These are phyloP conservation scores for Mesaphorura yosii DNA, from an alignment of 1,140 invertebrate species.

Conservation along the genomic window DNA sequence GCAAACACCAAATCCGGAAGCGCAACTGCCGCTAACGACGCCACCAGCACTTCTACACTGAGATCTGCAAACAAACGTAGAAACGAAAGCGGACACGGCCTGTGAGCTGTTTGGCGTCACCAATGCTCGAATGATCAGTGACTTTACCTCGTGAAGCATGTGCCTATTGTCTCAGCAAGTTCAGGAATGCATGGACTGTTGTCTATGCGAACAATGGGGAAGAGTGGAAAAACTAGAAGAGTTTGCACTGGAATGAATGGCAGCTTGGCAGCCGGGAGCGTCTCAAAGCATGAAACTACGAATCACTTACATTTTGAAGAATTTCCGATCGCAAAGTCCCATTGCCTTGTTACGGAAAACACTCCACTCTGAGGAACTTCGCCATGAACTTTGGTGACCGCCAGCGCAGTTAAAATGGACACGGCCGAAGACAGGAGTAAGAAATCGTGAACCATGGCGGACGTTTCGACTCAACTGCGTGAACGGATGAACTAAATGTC, in stretches of 20 bases:
- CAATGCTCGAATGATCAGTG: background rate
- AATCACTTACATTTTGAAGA: background rate
- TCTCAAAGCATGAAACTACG: background rate
- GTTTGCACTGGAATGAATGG: background rate
- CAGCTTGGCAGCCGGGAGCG: too few relatives aligned
- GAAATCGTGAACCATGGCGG: too few relatives aligned
- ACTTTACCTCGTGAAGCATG: constrained; percentile 26
- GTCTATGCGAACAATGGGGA: constrained; percentile 25
- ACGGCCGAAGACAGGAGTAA: too few relatives aligned
- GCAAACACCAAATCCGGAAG: constrained; percentile 28
- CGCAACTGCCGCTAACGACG: constrained; percentile 22
- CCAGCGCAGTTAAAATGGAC: too few relatives aligned
- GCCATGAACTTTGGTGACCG: too few relatives aligned
- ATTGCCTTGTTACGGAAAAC: background rate
- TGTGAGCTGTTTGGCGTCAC: constrained; percentile 8
- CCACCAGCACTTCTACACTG: constrained; percentile 24
- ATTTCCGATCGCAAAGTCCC: background rate
- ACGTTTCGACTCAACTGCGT: too few relatives aligned
- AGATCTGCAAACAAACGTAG: too few relatives aligned
- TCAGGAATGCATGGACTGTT: constrained; percentile 27
- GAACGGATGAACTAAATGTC: too few relatives aligned
- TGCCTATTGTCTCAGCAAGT: constrained; percentile 10
- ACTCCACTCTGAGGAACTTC: too few relatives aligned
- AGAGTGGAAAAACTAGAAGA: constrained; percentile 27
- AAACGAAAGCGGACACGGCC: too few relatives aligned